Conservation (phyloP, 23 tunicate species). For the Oikopleura albicans region DNA sequence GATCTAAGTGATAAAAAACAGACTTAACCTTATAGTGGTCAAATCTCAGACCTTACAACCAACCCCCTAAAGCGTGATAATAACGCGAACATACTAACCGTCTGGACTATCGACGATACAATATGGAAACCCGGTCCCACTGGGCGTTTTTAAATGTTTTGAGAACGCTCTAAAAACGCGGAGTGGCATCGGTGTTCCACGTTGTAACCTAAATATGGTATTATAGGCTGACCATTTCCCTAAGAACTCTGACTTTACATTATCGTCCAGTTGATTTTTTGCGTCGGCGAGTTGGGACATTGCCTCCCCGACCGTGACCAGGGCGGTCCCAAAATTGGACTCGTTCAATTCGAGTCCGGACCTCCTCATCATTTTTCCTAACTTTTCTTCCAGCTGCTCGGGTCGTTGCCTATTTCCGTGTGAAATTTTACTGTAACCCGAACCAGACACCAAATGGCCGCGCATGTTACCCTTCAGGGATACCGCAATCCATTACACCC, state of each 20-base stretch:
- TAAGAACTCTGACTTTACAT: slow-evolving; percentile 30
- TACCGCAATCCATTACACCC: not conserved
- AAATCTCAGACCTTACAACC: no score
- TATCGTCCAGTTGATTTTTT: slow-evolving; percentile 66
- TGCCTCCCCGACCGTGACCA: slow-evolving; percentile 49
- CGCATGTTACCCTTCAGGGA: not conserved
- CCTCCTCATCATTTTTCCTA: not conserved
- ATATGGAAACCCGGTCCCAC: no score
- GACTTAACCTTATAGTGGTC: no score
- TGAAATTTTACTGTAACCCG: not conserved
- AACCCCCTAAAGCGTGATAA: no score
- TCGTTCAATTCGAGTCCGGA: not conserved
- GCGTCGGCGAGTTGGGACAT: slow-evolving; percentile 53
- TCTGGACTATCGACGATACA: no score
- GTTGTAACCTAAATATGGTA: no score
- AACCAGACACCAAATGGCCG: not conserved
- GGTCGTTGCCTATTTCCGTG: not conserved
- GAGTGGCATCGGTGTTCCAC: no score
- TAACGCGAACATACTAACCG: no score
- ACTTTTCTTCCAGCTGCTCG: not conserved
- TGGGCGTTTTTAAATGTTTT: no score
- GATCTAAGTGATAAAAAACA: no score
- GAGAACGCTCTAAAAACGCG: no score
- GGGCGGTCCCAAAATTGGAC: slow-evolving; percentile 32
- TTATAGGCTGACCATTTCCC: no score